Evolutionary conservation across 2,888 invertebrate species (phyloP).

Genomic region (Sicus ferrugineus): DNA sequence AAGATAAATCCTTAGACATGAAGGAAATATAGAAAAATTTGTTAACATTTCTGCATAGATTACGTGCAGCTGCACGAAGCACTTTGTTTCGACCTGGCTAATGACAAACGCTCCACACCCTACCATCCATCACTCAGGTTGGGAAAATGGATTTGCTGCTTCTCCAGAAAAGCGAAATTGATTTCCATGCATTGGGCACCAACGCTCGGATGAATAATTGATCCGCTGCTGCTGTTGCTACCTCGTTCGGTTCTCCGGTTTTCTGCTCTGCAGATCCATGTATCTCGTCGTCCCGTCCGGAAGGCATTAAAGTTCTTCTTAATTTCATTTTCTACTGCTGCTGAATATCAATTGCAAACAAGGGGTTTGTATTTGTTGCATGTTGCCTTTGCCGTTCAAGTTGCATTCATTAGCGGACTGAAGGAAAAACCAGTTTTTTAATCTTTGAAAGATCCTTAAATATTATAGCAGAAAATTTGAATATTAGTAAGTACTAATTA

Average conservation of each 20-base stretch:
- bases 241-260: neutral
- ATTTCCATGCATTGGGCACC: slow-evolving; percentile 25
- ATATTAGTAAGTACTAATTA: no score
- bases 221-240: neutral
- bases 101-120: neutral
- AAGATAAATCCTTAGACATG: no score
- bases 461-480: no score
- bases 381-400: no score
- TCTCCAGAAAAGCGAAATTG: slow-evolving; percentile 19
- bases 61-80: neutral
- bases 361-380: neutral
- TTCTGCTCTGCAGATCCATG: neutral
- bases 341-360: neutral
- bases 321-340: neutral
- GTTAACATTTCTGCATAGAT: neutral
- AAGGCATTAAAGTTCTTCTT: neutral
- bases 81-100: neutral
- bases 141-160: neutral
- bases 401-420: no score
- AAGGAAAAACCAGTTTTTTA: no score
- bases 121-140: slow-evolving; percentile 4
- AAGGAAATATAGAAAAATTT: neutral
- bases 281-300: neutral
- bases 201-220: slow-evolving; percentile 15
- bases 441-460: no score